Percentiles rank a stretch among this genome's conserved stretches.
Conservation (phyloP, 2,797 vertebrate species). For the Amazona ochrocephala region DNA sequence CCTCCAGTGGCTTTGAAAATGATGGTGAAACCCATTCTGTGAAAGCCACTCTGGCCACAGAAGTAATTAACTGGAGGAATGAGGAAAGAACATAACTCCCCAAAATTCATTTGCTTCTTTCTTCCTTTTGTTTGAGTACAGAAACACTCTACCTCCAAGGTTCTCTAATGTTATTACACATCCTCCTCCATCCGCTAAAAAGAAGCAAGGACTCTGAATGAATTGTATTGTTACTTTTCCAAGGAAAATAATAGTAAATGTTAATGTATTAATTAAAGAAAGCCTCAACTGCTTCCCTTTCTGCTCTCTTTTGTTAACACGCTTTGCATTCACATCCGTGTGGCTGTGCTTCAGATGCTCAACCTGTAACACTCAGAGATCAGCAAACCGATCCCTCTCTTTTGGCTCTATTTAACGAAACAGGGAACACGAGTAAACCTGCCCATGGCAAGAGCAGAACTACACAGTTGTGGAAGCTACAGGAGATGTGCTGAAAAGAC, state of each 20-base stretch:
- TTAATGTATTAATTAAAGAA: constrained; percentile 24
- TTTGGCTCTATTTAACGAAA: background rate
- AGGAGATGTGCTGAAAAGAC: background rate
- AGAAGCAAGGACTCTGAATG: background rate
- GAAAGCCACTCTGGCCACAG: background rate
- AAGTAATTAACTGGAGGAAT: constrained; percentile 8
- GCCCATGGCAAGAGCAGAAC: background rate
- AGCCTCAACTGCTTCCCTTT: background rate
- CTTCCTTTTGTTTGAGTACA: background rate
- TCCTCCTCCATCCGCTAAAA: background rate
- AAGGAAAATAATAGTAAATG: background rate
- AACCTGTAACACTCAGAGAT: background rate
- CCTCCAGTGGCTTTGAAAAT: background rate
- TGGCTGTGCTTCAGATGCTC: background rate
- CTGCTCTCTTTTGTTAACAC: background rate
- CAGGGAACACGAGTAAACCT: background rate
- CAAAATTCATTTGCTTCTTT: background rate
- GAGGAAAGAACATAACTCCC: background rate
- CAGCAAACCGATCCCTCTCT: background rate
- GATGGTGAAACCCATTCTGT: background rate
- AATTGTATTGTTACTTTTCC: background rate
- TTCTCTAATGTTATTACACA: background rate
- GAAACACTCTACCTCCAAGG: background rate
- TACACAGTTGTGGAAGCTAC: rapidly evolving
- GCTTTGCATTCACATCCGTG: background rate